phyloP scores from a whole-genome alignment of 1,140 invertebrate genomes.

The Drosophila saltans region DNA sequence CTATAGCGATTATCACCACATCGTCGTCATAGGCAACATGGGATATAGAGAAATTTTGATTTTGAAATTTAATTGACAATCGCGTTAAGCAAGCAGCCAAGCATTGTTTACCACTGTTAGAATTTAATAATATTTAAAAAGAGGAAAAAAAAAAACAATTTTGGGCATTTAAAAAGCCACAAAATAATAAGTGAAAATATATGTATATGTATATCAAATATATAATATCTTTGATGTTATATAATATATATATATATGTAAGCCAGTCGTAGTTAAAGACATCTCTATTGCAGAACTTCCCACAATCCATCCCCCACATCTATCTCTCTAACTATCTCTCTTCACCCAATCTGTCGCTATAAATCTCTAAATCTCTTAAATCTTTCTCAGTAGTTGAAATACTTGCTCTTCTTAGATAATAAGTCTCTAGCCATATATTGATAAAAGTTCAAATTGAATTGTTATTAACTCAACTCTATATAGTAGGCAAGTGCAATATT shows the following conservation, averaged over 20 bases:
- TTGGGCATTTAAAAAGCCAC: neutral
- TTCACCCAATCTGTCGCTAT: conserved; percentile 14
- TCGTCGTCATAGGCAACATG: conserved; percentile 34
- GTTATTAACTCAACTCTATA: conserved; percentile 60
- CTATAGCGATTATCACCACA: conserved; percentile 30
- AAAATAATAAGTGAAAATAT: conserved; percentile 44
- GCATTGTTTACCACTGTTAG: conserved; percentile 72
- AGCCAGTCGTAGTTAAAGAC: conserved; percentile 62
- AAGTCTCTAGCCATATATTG: conserved; percentile 62
- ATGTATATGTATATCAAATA: conserved; percentile 45
- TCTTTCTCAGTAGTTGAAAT: conserved; percentile 46
- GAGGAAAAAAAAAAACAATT: neutral
- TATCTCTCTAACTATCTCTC: conserved; percentile 27
- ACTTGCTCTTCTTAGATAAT: conserved; percentile 44
- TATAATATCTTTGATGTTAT: conserved; percentile 40
- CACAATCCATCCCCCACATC: conserved; percentile 48
- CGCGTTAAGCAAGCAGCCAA: conserved; percentile 71
- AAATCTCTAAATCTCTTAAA: conserved; percentile 9
- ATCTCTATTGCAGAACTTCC: neutral
- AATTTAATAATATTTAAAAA: conserved; percentile 49
- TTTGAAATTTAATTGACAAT: conserved; percentile 64
- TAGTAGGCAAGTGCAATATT: conserved; percentile 71
- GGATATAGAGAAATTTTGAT: conserved; percentile 11
- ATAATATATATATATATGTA: neutral
- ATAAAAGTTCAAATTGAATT: conserved; percentile 77